Conservation (phyloP, 2,888 invertebrate genomes). For the Amblyteles armatorius region DNA sequence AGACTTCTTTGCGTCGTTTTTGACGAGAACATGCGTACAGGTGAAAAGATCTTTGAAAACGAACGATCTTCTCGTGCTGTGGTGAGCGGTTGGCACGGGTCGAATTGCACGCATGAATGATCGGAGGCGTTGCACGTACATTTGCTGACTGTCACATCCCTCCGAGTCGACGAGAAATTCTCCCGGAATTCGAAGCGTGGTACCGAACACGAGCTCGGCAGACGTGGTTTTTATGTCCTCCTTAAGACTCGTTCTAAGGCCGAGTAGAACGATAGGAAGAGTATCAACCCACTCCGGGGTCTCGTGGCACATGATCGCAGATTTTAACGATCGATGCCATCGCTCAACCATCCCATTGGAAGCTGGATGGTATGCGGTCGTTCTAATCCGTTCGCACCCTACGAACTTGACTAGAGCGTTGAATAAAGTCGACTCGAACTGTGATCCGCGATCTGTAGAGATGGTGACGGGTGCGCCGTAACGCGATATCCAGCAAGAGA, state of each 20-base stretch:
- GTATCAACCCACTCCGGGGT: constrained; percentile 58
- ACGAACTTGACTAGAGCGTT: constrained; percentile 16
- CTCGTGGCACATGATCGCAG: background rate
- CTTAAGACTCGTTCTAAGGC: constrained; percentile 53
- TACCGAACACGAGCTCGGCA: background rate
- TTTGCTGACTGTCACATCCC: background rate
- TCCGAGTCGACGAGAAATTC: constrained; percentile 2
- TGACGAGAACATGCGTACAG: constrained; percentile 56
- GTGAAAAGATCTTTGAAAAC: background rate
- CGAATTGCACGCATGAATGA: background rate
- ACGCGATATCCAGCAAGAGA: background rate
- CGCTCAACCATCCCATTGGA: background rate
- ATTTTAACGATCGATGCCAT: background rate
- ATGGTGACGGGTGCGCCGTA: constrained; percentile 26
- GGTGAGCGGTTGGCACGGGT: background rate
- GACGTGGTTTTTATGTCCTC: constrained; percentile 45
- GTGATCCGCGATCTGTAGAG: constrained; percentile 9
- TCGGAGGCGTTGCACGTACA: background rate
- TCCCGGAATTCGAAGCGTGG: background rate
- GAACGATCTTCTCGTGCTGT: background rate
- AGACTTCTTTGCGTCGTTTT: constrained; percentile 47
- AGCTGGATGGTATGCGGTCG: background rate
- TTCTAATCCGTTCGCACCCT: background rate
- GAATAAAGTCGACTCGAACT: constrained; percentile 14
- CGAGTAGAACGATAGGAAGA: constrained; percentile 68